A percentile compares a stretch with the other conserved stretches of the same genome.
These are phyloP conservation scores for Lacerta bilineata DNA, from an alignment of 2,797 vertebrate species.

Conservation along the genomic window DNA sequence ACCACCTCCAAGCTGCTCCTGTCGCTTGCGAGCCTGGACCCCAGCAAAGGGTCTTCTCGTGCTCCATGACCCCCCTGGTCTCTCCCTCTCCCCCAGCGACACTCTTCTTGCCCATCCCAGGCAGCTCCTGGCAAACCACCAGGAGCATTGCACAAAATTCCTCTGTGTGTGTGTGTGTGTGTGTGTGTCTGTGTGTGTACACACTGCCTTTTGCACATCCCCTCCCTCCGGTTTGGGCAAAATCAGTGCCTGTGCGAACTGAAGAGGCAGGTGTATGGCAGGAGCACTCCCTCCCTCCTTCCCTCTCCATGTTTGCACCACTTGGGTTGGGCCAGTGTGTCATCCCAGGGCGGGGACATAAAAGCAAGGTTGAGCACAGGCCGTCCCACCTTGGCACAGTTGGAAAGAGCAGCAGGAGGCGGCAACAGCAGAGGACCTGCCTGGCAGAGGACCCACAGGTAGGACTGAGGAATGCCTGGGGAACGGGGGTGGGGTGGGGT, in stretches of 20 bases:
- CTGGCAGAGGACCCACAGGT: neutral
- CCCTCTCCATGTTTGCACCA: neutral
- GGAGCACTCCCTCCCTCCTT: too few species aligned
- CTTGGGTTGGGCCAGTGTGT: conserved; percentile 11
- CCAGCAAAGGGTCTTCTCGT: neutral
- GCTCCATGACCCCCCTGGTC: neutral
- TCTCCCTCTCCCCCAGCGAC: neutral
- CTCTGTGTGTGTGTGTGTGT: too few species aligned
- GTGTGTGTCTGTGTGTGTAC: too few species aligned
- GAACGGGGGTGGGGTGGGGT: fast-evolving
- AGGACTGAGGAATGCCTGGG: neutral
- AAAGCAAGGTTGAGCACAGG: neutral
- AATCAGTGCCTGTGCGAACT: neutral
- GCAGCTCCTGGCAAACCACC: neutral
- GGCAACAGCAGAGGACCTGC: fast-evolving
- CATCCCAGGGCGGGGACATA: conserved; percentile 10
- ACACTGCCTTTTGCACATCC: too few species aligned
- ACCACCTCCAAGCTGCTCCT: neutral
- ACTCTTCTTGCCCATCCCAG: neutral
- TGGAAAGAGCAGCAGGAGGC: neutral
- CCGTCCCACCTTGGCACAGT: too few species aligned
- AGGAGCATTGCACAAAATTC: neutral
- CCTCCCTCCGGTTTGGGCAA: neutral
- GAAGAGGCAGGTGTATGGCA: neutral
- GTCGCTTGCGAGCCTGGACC: neutral